Evolutionary conservation across 1,140 invertebrate species (phyloP), one percentile per base, ranked within the genome.

Genomic region (Microplitis mediator): DNA sequence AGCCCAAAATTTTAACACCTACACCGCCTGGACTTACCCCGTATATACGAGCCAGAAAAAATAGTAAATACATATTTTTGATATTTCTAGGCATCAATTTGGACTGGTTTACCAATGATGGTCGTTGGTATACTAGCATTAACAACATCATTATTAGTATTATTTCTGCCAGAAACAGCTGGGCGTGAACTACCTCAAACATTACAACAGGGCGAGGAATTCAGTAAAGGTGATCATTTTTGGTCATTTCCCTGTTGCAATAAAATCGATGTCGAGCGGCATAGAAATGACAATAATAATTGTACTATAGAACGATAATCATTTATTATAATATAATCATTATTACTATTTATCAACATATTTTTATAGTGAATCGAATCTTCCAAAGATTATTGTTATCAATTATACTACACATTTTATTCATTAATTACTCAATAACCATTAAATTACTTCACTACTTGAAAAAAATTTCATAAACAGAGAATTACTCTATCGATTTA

Each of bases 131-230:
- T 80, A 4, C 74, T 91, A 9, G 89, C 90, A 31, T 79, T 92
- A 31, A 67, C 89, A 3, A 91, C 90, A 14, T 90, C 89, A 4
- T 80, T 89, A 3, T 76, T 89, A 0, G 89, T 89, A 4, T 75
- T 92, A 3, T 90, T 92, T 67, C 83, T 94, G 31, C 92, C 93
- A 0, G 93, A 94, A 84, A 94, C 93, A 0, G 82, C 92, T 23
- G 90, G 92, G 72, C 87, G 90, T 62, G 90, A 90, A 73, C 84
- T 93, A 35, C 93, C 93, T 14, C 91, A 93, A 75, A 92, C 92
- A 4, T 80, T 94, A 16, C 86, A 91, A 66, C 92, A 94, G 77
- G 93, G 91, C 1, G 89, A 91, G 77, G 82, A 90, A 23, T 94
- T 93, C 77, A 91, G 92, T 23, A 89, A 86, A 69, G 86, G 90